Evolutionary conservation across 2,113 vertebrate genomes (phyloP).

Genomic region (Acrocephalus arundinaceus): DNA sequence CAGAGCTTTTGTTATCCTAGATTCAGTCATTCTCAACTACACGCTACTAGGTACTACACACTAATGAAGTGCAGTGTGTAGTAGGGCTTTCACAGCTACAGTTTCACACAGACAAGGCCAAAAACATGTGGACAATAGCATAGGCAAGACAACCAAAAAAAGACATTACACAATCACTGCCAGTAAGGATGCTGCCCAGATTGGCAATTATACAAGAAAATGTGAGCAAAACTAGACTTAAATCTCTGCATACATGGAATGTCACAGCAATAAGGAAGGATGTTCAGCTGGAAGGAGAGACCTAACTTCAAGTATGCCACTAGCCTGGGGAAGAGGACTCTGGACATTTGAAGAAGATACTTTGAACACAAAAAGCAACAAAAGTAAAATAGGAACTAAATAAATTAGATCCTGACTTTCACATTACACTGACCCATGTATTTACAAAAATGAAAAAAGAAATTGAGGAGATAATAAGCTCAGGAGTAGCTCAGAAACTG

Average conservation of each 20-base stretch:
- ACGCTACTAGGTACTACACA: background rate
- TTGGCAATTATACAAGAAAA: background rate
- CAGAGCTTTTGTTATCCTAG: background rate
- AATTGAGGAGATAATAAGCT: background rate
- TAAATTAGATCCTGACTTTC: background rate
- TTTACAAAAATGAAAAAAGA: background rate
- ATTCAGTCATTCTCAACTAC: background rate
- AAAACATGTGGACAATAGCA: background rate
- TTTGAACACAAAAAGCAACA: background rate
- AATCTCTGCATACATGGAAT: background rate
- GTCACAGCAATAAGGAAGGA: background rate
- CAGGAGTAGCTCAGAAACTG: background rate
- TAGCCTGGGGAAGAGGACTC: background rate
- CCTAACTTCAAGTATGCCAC: background rate
- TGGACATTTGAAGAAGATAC: background rate
- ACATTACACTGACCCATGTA: background rate
- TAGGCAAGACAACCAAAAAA: background rate
- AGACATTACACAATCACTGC: background rate
- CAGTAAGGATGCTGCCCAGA: background rate
- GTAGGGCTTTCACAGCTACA: background rate
- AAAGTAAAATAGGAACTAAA: background rate
- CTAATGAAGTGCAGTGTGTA: background rate
- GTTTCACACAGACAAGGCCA: background rate
- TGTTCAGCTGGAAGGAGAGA: background rate
- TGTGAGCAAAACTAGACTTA: background rate